Conservation (phyloP, 2,888 invertebrate genomes). For the Lumbricus terrestris region DNA sequence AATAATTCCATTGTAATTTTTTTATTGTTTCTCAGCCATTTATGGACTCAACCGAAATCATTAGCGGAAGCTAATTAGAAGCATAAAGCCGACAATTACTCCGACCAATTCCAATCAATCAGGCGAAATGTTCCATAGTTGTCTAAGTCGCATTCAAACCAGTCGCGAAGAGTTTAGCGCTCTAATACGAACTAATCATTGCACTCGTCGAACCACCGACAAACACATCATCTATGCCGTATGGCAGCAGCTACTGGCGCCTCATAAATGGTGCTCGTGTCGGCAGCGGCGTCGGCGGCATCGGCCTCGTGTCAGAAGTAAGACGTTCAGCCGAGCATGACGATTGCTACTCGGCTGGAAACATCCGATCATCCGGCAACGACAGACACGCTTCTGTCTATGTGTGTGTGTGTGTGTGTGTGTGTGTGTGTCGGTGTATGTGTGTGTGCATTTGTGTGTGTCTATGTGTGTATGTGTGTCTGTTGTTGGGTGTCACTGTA, state of each 20-base stretch:
- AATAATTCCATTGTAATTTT: background rate
- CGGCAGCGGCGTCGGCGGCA: background rate
- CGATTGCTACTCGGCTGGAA: background rate
- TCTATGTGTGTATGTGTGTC: no score
- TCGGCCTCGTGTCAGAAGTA: background rate
- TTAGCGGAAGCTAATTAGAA: background rate
- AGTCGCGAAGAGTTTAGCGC: background rate
- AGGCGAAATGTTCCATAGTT: background rate
- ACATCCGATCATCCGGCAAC: background rate
- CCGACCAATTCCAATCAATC: background rate
- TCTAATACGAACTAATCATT: background rate
- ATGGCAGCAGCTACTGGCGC: background rate
- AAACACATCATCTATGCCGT: background rate
- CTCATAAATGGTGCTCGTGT: background rate
- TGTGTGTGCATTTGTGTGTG: no score
- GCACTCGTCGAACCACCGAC: background rate
- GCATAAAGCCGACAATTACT: background rate
- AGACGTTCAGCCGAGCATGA: background rate
- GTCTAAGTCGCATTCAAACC: background rate
- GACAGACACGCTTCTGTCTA: background rate
- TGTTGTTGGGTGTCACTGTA: no score
- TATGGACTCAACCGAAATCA: background rate
- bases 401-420: background rate
- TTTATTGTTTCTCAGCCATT: background rate
- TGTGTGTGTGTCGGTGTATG: no score